Evolutionary conservation across 2,888 invertebrate species (phyloP).

Genomic region (Tipula confusa): DNA sequence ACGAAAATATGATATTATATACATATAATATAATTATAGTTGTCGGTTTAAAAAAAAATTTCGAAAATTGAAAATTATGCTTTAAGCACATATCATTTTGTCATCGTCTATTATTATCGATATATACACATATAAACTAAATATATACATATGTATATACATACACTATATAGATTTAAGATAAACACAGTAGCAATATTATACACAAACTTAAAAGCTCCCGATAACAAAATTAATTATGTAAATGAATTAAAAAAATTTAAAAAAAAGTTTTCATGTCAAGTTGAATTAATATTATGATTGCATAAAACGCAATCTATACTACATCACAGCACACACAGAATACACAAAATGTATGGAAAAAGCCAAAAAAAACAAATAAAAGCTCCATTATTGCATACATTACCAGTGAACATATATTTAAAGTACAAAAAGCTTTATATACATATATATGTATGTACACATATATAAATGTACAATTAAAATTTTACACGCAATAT

Average conservation of each 20-base stretch:
- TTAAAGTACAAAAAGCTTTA: neutral
- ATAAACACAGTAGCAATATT: neutral
- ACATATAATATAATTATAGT: neutral
- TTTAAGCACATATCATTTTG: neutral
- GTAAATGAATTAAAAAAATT: neutral
- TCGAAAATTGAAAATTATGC: neutral
- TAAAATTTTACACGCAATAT: slow-evolving; percentile 25
- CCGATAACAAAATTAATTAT: neutral
- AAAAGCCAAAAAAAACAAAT: neutral
- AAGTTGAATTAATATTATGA: slow-evolving; percentile 25
- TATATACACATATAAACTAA: neutral
- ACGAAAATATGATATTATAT: too few relatives aligned
- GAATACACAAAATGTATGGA: neutral
- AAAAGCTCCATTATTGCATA: neutral
- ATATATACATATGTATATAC: neutral
- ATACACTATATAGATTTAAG: neutral
- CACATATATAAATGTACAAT: neutral
- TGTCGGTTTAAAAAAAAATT: neutral
- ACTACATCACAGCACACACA: neutral
- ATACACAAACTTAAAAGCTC: neutral
- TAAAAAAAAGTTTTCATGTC: neutral
- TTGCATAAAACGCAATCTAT: neutral
- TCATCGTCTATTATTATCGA: neutral
- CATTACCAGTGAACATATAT: neutral
- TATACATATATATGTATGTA: neutral